Base-by-base conservation (phyloP, 2,113 vertebrate species). In the Stigmatopora nigra region DNA sequence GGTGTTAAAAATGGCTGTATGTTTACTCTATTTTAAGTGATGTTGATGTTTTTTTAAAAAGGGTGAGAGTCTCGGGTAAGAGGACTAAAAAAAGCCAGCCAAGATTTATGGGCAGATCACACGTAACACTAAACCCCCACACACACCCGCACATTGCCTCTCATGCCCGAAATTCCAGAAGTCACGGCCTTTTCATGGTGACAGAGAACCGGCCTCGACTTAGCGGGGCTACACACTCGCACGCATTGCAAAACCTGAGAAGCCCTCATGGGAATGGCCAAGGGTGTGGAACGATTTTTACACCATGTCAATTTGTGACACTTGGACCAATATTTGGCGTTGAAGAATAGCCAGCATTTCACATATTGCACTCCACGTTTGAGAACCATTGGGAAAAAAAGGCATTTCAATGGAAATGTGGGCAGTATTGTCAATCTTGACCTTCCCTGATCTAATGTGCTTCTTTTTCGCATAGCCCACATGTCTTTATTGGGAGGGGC, bases 151-250 rank as follows among this genome's bases (percentile, higher is more conserved):
- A 79, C 78, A 71, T 60, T 68, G 78, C 75, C 70, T 78, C 71
- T 81, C 84, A 81, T 82, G 73, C 81, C 80, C 65, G 11, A 72
- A 72, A 89, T 89, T 89, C 84, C 80, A 75, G 68, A 75, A 79
- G 72, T 75, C 77, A 76, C 75, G 78, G 75, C 72, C 22, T 58
- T 68, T 59, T 68, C 63, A 53, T 73, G 76, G 73, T 77, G 81
- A 84, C 41, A 38, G 75, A 76, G 80, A 86, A 79, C 78, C 6
- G 72, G 83, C 86, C 81, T 88, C 83, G 80, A 85, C 80, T 82
- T 38, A 22, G 57, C 57, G 63, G 25, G 65, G 67, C 56, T 25
- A 60, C 61, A 69, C 62, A 44, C 0, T 22, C 68, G 53, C 51
- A 69, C 31, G 78, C 73, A 25, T 57, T 67, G 63, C 79, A 68